Evolutionary conservation across 2,113 vertebrate species (phyloP), one percentile per base, ranked within the genome.

Genomic region (Eurypyga helias): DNA sequence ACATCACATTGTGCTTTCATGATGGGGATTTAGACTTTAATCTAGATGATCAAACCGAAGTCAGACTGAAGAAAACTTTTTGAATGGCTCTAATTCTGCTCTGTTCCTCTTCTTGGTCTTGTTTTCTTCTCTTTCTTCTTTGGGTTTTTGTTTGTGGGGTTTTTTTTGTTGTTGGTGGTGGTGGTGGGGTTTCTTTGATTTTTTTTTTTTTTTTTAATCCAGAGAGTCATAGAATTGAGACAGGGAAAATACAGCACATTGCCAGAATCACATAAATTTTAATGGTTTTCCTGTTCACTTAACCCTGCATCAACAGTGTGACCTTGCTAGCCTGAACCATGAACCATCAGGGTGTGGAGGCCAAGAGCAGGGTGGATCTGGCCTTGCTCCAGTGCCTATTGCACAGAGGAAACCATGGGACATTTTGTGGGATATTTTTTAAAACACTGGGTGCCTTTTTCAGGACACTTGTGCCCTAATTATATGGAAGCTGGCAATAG

Each of bases 281-380:
- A 95, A 97, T 96, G 91, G 57, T 34, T 97, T 98, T 97, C 97
- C 97, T 98, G 95, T 97, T 96, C 96, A 96, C 95, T 97, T 97
- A 97, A 97, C 94, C 97, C 87, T 77, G 57, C 91, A 93, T 96
- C 90, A 97, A 78, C 85, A 83, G 19, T 12, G 49, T 17, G 83
- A 97, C 96, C 97, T 96, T 72, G 43, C 67, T 96, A 76, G 85
- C 64, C 87, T 94, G 92, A 96, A 93, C 96, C 46, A 51, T 89
- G 94, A 93, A 82, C 83, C 75, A 36, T 15, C 69, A 96, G 97
- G 96, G 91, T 97, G 95, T 96, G 97, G 96, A 96, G 95, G 92
- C 86, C 87, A 95, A 84, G 67, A 91, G 82, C 64, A 92, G 96
- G 96, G 95, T 97, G 94, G 93, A 84, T 67, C 83, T 97, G 97